A percentile compares a stretch with the other conserved stretches of the same genome.
These are phyloP conservation scores for Harpagoxenus sublaevis DNA, from an alignment of 2,888 invertebrate species.

Conservation along the genomic window DNA sequence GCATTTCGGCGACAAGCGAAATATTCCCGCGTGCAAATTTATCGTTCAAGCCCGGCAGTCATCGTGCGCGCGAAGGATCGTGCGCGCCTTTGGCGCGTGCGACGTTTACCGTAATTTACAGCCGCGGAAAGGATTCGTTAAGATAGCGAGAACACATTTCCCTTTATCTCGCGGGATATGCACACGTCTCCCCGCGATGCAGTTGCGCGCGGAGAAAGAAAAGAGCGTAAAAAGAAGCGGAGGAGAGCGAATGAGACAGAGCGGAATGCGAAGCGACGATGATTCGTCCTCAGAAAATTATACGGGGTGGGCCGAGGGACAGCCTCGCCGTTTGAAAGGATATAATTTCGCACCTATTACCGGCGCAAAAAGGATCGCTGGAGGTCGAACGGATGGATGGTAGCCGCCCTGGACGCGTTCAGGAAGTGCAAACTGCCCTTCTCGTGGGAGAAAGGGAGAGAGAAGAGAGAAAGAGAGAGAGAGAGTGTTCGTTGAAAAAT, in stretches of 20 bases:
- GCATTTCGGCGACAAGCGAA: conserved; percentile 6
- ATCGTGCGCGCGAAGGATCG: conserved; percentile 27
- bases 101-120: conserved; percentile 47
- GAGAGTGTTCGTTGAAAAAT: conserved; percentile 43
- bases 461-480: conserved; percentile 22
- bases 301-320: conserved; percentile 63
- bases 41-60: conserved; percentile 45
- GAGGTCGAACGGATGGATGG: conserved; percentile 65
- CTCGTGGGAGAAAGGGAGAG: conserved; percentile 27
- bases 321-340: conserved; percentile 60
- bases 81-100: conserved; percentile 33
- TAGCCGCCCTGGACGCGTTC: conserved; percentile 56
- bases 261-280: conserved; percentile 77
- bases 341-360: conserved; percentile 71
- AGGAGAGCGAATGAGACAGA: conserved; percentile 24
- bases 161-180: conserved; percentile 42
- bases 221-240: background rate
- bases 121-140: conserved; percentile 38
- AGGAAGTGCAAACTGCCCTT: conserved; percentile 59
- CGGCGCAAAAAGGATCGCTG: conserved; percentile 58
- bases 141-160: conserved; percentile 45
- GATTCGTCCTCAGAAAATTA: conserved; percentile 73
- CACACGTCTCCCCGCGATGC: conserved; percentile 66
- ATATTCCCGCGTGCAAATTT: conserved; percentile 23
- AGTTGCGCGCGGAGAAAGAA: conserved; percentile 46